These are phyloP conservation scores for Siphamia tubifer DNA, from an alignment of 2,113 vertebrate genomes.

Conservation along the genomic window DNA sequence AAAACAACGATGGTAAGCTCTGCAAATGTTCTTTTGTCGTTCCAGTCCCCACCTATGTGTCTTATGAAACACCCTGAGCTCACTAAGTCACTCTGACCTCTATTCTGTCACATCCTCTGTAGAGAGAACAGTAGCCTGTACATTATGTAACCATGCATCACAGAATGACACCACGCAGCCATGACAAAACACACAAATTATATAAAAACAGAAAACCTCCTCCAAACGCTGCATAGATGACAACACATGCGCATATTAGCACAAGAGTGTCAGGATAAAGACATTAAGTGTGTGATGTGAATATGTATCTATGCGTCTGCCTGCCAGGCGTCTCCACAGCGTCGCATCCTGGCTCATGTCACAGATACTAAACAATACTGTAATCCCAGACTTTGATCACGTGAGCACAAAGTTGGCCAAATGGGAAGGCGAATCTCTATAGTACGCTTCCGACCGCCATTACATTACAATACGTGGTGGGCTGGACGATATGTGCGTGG, in stretches of 20 bases:
- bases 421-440: slow-evolving; percentile 77
- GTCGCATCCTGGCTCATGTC: slow-evolving; percentile 45
- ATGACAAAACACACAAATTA: not conserved
- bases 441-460: slow-evolving; percentile 79
- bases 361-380: slow-evolving; percentile 54
- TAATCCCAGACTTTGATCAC: slow-evolving; percentile 77
- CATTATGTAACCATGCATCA: slow-evolving; percentile 55
- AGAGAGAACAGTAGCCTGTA: slow-evolving; percentile 33
- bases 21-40: too few species aligned
- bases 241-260: not conserved
- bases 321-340: slow-evolving; percentile 32
- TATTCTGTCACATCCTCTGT: slow-evolving; percentile 60
- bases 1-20: too few species aligned
- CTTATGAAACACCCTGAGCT: slow-evolving; percentile 52
- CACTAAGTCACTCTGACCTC: slow-evolving; percentile 62
- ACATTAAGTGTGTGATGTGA: not conserved
- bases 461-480: slow-evolving; percentile 78
- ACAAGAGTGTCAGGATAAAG: not conserved
- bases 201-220: not conserved
- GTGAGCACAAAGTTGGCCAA: slow-evolving; percentile 76
- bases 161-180: slow-evolving; percentile 19
- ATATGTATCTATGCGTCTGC: slow-evolving; percentile 1
- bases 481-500: slow-evolving; percentile 61
- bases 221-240: not conserved
- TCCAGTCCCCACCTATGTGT: slow-evolving; percentile 26